These are phyloP conservation scores for Pristiophorus japonicus DNA, from an alignment of 2,113 vertebrate genomes.

Conservation along the genomic window DNA sequence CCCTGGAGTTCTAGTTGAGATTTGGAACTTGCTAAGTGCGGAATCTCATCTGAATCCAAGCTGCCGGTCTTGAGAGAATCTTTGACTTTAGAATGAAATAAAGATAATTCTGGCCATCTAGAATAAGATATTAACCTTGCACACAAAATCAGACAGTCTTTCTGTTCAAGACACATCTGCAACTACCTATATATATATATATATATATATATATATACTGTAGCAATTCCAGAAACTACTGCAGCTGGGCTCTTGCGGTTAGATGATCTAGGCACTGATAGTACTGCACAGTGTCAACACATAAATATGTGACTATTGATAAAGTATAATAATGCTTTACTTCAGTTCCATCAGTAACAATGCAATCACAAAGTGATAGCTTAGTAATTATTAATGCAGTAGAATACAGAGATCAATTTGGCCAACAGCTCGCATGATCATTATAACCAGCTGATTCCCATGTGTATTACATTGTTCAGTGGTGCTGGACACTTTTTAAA, in stretches of 20 bases:
- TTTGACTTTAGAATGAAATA: neutral
- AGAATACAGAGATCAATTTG: neutral
- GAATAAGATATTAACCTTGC: neutral
- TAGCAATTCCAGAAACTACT: conserved; percentile 16
- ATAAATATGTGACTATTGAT: neutral
- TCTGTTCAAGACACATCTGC: neutral
- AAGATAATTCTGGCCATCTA: neutral
- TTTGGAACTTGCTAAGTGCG: neutral
- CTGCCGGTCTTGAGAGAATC: neutral
- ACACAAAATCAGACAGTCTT: neutral
- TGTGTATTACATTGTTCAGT: neutral
- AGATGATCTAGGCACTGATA: neutral
- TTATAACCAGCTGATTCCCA: neutral
- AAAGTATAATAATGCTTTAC: neutral
- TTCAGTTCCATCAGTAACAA: neutral
- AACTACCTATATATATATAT: too few relatives aligned
- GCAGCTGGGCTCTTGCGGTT: conserved; percentile 5
- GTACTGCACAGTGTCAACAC: neutral
- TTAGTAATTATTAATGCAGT: neutral
- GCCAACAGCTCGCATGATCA: neutral
- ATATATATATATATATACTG: too few relatives aligned
- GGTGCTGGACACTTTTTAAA: neutral
- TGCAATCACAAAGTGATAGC: neutral
- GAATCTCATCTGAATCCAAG: neutral
- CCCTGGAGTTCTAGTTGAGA: neutral